phyloP scores from a whole-genome alignment of 1,140 invertebrate genomes.

The Aphis gossypii region DNA sequence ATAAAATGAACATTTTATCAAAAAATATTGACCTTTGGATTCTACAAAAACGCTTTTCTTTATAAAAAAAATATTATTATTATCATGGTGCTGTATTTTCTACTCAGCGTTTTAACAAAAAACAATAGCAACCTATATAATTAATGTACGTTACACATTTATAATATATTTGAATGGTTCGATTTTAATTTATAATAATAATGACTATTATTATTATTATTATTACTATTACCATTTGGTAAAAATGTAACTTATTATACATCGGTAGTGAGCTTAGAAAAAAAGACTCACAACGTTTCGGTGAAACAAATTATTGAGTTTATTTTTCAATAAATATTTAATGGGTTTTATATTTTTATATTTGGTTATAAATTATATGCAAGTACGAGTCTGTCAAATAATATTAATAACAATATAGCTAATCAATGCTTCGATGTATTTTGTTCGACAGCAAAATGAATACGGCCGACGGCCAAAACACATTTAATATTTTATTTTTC shows the following conservation, averaged over 20 bases:
- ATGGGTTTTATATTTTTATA: neutral
- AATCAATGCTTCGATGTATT: neutral
- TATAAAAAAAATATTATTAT: slow-evolving; percentile 15
- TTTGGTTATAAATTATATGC: neutral
- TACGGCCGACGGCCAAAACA: neutral
- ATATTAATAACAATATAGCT: neutral
- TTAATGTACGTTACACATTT: neutral
- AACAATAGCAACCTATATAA: neutral
- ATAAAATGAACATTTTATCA: neutral
- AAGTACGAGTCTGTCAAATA: neutral
- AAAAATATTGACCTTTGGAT: neutral
- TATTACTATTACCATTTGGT: neutral
- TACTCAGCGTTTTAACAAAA: neutral
- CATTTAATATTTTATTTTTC: neutral
- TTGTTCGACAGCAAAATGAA: neutral
- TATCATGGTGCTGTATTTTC: neutral
- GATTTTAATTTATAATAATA: neutral
- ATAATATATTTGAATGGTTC: neutral
- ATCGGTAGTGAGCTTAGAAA: neutral
- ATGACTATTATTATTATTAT: neutral
- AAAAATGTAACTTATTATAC: neutral
- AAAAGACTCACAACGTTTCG: neutral
- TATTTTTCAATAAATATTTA: neutral
- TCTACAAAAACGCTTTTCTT: neutral
- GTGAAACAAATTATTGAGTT: neutral